Evolutionary conservation across 2,888 invertebrate genomes (phyloP).

Genomic region (Koerneria pararmatus): DNA sequence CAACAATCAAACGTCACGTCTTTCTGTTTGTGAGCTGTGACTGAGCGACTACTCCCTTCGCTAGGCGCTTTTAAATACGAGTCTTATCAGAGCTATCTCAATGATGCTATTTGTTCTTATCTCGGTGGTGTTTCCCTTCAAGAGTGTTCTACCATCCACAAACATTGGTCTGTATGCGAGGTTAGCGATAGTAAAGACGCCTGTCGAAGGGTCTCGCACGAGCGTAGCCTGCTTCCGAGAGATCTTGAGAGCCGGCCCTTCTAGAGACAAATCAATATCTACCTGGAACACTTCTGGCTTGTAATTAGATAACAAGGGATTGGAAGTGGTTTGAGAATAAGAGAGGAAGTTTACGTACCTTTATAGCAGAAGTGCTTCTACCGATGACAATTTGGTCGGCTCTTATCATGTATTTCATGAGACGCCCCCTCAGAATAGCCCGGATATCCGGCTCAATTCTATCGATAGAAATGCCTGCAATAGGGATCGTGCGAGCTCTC

Average conservation of each 20-base stretch:
- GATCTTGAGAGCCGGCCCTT: conserved; percentile 38
- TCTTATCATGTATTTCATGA: conserved; percentile 38
- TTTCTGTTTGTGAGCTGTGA: too few species aligned
- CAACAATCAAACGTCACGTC: too few species aligned
- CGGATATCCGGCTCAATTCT: conserved; percentile 31
- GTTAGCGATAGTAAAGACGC: conserved; percentile 89
- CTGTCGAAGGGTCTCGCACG: conserved; percentile 65
- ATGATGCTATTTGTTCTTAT: conserved; percentile 88
- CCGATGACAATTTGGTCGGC: conserved; percentile 34
- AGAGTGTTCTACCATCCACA: conserved; percentile 84
- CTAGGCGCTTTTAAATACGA: conserved; percentile 28
- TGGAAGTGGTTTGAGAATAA: too few species aligned
- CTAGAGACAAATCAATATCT: conserved; percentile 51
- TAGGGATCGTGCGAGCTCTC: conserved; percentile 29
- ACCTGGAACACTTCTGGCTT: conserved; percentile 25
- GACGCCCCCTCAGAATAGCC: conserved; percentile 41
- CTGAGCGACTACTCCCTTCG: too few species aligned
- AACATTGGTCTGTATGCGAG: conserved; percentile 91
- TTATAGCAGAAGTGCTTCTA: conserved; percentile 24
- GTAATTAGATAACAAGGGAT: too few species aligned
- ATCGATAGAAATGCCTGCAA: conserved; percentile 28
- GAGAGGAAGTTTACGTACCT: not conserved
- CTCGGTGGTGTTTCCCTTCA: conserved; percentile 81
- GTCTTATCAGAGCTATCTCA: conserved; percentile 65
- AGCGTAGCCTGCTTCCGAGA: conserved; percentile 37